A percentile compares a stretch with the other conserved stretches of the same genome.
Evolutionary conservation across 1,140 invertebrate genomes (phyloP).

Genomic region (Dreissena rostriformis): DNA sequence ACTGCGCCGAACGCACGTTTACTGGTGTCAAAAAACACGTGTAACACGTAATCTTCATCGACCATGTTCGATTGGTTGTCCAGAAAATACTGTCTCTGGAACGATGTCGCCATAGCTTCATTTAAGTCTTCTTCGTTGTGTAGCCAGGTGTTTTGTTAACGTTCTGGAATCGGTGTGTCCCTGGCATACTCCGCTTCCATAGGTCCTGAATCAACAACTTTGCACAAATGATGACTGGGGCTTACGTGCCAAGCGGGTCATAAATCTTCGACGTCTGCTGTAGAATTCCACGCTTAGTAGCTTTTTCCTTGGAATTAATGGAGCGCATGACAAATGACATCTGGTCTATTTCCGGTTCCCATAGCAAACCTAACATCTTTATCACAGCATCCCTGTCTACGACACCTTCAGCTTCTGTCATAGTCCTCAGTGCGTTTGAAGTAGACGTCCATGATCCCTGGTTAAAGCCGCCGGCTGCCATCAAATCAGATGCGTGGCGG

Average conservation of each 20-base stretch:
- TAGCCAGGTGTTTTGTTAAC: conserved; percentile 1
- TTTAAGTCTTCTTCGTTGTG: conserved; percentile 3
- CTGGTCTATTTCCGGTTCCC: background rate
- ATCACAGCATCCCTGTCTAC: background rate
- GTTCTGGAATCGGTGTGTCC: background rate
- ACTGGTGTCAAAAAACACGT: conserved; percentile 10
- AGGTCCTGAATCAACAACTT: conserved; percentile 10
- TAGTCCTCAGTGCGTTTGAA: background rate
- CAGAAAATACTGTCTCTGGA: background rate
- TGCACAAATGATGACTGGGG: background rate
- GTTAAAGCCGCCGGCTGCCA: conserved; percentile 18
- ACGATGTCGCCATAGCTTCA: background rate
- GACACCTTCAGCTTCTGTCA: background rate
- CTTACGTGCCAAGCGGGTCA: background rate
- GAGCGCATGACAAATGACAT: background rate
- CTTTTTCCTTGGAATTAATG: background rate
- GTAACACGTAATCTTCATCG: too few relatives aligned
- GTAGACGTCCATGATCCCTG: conserved; percentile 3
- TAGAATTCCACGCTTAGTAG: conserved; percentile 1
- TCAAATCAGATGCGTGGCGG: background rate
- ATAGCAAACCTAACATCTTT: background rate
- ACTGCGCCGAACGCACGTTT: background rate
- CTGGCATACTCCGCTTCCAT: background rate
- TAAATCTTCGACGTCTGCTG: conserved; percentile 8
- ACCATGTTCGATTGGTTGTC: too few relatives aligned